Base-by-base conservation (phyloP, 2,888 invertebrate genomes). In the Tetragonula carbonaria region DNA sequence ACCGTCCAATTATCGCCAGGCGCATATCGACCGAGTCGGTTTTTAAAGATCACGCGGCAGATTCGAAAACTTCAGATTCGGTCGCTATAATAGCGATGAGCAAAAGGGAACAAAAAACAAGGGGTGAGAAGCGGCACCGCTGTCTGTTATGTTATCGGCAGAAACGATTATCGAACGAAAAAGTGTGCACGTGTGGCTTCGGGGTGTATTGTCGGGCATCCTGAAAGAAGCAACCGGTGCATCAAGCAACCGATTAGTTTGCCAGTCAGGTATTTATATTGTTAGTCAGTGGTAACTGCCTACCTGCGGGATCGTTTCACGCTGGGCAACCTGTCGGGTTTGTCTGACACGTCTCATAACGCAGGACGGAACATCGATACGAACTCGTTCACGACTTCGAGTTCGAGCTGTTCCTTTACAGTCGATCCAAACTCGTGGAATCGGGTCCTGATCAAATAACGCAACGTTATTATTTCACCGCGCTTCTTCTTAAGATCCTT, bases 1-100 rank as follows among this genome's bases (percentile, higher is more conserved):
- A 33, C 45, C 68, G 65, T 80, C 87, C 74, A 85, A 87, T 87
- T 80, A 83, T 85, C 83, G 8, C 45, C 63, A 65, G 68, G 80
- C 86, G 55, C 65, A 53, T 66, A 66, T 67, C 53, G 53, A 18
- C n/a, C 38, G 74, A 13, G 45, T 55, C 23, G 57, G 76, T 84
- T 86, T 66, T 68, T 66, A 62, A 57, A 51, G 68, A 77, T 80
- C 79, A 23, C 55, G 55, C 78, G 59, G 72, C 57, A 21, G 62
- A 53, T 82, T 78, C 65, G 38, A 70, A 55, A 45, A 38, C 18
- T 13, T 50, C 45, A 45, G 45, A 45, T 11, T 11, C 45, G 45
- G 2, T 45, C 18, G 45, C 3, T 65, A 65, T 81, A 75, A 83
- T 74, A 82, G 74, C 50, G 66, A 86, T 77, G 76, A 86, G 63